Evolutionary conservation across 2,888 invertebrate species (phyloP), one percentile per base, ranked within the genome.

Genomic region (Corbicula japonica): DNA sequence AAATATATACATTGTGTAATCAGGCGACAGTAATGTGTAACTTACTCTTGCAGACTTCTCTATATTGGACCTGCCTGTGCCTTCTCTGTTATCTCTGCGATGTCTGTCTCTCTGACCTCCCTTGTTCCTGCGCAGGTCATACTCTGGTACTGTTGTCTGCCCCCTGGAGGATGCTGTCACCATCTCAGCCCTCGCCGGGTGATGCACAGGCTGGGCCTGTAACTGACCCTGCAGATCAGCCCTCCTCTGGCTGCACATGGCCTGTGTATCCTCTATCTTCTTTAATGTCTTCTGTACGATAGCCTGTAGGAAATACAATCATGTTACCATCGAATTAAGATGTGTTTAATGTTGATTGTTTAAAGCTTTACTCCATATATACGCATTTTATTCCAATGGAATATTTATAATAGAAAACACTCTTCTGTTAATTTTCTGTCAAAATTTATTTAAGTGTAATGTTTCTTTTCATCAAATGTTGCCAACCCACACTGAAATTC

Each of bases 211-310:
- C n/a, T 80, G 76, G 21, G 63, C 66, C 62, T 72, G 97, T 96
- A 65, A 97, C 97, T 58, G 96, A 95, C 93, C 97, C 97, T 82
- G 97, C 95, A 62, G 97, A 97, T 74, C 96, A 95, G 74, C 69
- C 76, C 92, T 92, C 87, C 97, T 95, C 93, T 97, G 97, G 79
- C 97, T 96, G 94, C 98, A 98, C 98, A 98, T 98, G 90, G 96
- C 94, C 92, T 97, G 97, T 1, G 99, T 97, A 94, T 99, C 98
- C 92, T 98, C 98, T 88, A 98, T 97, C 88, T 98, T 95, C 95
- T 98, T 97, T 58, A 98, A 95, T 83, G 98, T 97, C 97, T 98
- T 93, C 76, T 91, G 91, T 12, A 92, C 92, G 6, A 84, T 86
- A 8, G 78, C 82, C 92, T 92, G 87, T 8, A 81, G 58, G 44